phyloP scores from a whole-genome alignment of 2,113 vertebrate genomes.

The Sprattus sprattus region DNA sequence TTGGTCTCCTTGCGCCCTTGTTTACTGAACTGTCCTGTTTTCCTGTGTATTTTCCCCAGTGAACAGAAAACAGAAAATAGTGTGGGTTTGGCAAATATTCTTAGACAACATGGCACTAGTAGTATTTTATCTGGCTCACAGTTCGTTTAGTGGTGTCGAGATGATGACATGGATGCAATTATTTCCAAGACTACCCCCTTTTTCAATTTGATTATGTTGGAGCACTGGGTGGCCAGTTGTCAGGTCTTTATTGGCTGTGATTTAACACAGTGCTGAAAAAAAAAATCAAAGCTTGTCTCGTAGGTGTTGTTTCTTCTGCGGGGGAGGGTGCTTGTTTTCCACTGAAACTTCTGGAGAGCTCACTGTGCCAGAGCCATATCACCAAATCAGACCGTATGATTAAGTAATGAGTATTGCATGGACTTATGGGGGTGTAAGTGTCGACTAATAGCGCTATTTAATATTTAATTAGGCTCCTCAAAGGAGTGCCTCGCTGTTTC shows the following conservation, averaged over 20 bases:
- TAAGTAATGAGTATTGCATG: slow-evolving; percentile 27
- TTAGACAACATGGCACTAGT: no score
- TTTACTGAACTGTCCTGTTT: neutral
- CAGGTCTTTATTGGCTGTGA: neutral
- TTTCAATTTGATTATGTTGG: neutral
- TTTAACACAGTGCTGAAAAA: neutral
- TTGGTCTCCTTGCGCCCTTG: neutral
- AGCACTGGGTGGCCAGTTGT: neutral
- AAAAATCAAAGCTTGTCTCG: neutral
- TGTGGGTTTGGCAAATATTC: neutral
- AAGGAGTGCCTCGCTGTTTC: neutral
- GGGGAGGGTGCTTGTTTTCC: neutral
- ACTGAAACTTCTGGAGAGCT: slow-evolving; percentile 11
- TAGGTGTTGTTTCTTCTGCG: neutral
- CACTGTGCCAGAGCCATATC: neutral
- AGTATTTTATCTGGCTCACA: no score
- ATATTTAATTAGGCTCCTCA: slow-evolving; percentile 34
- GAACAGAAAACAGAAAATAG: neutral
- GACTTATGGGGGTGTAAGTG: slow-evolving; percentile 27
- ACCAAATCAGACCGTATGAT: slow-evolving; percentile 28
- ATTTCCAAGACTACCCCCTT: neutral
- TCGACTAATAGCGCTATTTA: slow-evolving; percentile 29
- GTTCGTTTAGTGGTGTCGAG: neutral
- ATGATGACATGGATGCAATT: neutral
- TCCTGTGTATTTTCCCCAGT: neutral